phyloP scores from a whole-genome alignment of 2,888 invertebrate species.

The Stenichneumon culpator region DNA sequence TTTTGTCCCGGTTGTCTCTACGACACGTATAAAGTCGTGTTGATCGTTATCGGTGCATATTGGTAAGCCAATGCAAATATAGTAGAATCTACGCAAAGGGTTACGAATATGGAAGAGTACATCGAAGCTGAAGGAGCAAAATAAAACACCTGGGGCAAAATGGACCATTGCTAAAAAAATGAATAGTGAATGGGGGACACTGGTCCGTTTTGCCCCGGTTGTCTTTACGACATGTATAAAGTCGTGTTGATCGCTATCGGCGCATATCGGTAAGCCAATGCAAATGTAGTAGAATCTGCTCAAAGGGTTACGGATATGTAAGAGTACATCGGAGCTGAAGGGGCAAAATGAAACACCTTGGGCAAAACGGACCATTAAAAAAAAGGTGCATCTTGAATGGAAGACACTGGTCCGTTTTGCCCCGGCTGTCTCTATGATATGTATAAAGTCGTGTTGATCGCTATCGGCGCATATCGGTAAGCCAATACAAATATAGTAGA shows the following conservation, averaged over 20 bases:
- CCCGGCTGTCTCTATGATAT: background rate
- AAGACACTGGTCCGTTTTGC: too few relatives aligned
- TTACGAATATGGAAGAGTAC: background rate
- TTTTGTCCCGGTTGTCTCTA: background rate
- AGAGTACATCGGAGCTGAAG: too few relatives aligned
- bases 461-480: slow-evolving; percentile 6
- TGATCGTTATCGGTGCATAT: slow-evolving; percentile 11
- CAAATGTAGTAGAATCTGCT: background rate
- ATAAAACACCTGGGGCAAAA: background rate
- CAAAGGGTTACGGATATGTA: background rate
- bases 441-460: slow-evolving; percentile 9
- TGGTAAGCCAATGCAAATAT: background rate
- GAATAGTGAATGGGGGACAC: too few relatives aligned
- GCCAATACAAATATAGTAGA: background rate
- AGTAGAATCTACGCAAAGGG: background rate
- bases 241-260: slow-evolving; percentile 16
- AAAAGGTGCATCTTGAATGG: too few relatives aligned
- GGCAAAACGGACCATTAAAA: background rate
- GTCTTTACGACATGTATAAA: background rate
- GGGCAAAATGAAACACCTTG: background rate
- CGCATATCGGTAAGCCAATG: slow-evolving; percentile 2
- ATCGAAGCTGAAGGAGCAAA: too few relatives aligned
- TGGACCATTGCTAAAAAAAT: too few relatives aligned
- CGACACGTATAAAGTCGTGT: background rate
- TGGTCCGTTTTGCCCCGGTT: too few relatives aligned